Evolutionary conservation across 2,113 vertebrate genomes (phyloP).

Genomic region (Xiphophorus couchianus): DNA sequence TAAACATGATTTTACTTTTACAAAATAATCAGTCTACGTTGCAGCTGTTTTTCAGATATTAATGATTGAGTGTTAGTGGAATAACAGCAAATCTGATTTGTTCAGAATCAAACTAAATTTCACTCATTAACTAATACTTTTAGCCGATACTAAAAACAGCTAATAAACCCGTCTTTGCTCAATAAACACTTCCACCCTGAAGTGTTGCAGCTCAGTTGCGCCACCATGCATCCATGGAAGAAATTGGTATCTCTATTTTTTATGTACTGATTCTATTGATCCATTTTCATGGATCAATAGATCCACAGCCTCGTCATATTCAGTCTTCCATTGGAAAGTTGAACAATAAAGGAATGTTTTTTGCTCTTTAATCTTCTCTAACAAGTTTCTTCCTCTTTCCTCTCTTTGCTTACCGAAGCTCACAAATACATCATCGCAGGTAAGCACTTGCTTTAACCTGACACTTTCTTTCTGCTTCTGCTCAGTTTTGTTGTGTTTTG

Average conservation of each 20-base stretch:
- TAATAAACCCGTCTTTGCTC: no score
- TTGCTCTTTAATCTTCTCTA: slow-evolving; percentile 37
- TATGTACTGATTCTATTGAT: not conserved
- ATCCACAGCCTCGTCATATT: not conserved
- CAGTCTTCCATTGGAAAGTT: not conserved
- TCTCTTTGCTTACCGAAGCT: slow-evolving; percentile 82
- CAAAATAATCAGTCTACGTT: no score
- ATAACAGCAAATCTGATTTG: no score
- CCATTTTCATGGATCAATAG: not conserved
- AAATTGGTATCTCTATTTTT: not conserved
- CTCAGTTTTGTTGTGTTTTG: not conserved
- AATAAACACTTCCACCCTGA: no score
- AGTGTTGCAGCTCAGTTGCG: not conserved
- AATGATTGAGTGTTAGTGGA: no score
- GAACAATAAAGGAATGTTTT: not conserved
- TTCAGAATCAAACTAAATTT: no score
- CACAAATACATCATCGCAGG: slow-evolving; percentile 87
- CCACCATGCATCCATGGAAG: not conserved
- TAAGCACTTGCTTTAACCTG: slow-evolving; percentile 74
- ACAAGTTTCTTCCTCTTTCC: slow-evolving; percentile 37
- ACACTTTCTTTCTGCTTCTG: not conserved
- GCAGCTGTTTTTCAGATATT: no score
- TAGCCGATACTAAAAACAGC: no score
- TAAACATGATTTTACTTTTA: no score
- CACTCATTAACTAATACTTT: no score